These are phyloP conservation scores for Mormyrus proboscirostris DNA, from an alignment of 2,797 vertebrate species.

Conservation along the genomic window DNA sequence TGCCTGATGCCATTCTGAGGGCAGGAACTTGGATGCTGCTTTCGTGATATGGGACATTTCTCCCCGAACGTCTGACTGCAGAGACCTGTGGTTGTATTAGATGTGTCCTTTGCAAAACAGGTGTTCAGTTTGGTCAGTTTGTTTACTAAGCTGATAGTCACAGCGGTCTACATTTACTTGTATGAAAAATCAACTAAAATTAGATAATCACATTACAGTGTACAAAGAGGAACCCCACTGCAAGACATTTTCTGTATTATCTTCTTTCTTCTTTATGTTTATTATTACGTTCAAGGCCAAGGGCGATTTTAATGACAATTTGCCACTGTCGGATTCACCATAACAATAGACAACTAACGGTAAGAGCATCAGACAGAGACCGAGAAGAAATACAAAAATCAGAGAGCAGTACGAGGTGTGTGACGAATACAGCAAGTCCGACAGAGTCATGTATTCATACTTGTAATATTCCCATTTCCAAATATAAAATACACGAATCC, in stretches of 20 bases:
- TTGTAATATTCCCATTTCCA: neutral
- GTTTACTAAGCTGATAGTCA: neutral
- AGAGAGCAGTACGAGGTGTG: neutral
- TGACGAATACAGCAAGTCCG: neutral
- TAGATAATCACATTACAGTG: neutral
- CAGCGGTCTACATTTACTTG: neutral
- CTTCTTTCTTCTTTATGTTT: neutral
- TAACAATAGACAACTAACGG: neutral
- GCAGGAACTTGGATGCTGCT: constrained; percentile 57
- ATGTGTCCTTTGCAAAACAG: neutral
- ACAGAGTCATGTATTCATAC: neutral
- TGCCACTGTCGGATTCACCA: neutral
- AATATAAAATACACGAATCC: neutral
- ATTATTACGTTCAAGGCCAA: neutral
- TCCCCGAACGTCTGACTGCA: neutral
- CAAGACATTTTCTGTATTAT: neutral
- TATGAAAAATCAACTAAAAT: neutral
- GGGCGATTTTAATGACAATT: neutral
- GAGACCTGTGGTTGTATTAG: neutral
- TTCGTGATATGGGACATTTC: constrained; percentile 65
- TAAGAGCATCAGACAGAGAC: neutral
- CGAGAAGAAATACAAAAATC: neutral
- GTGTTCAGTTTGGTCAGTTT: neutral
- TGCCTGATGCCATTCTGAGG: constrained; percentile 60
- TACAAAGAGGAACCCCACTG: neutral